A percentile compares a stretch with the other conserved stretches of the same genome.
Evolutionary conservation across 2,888 invertebrate species (phyloP).

Genomic region (Coronaproctus castanopsis): DNA sequence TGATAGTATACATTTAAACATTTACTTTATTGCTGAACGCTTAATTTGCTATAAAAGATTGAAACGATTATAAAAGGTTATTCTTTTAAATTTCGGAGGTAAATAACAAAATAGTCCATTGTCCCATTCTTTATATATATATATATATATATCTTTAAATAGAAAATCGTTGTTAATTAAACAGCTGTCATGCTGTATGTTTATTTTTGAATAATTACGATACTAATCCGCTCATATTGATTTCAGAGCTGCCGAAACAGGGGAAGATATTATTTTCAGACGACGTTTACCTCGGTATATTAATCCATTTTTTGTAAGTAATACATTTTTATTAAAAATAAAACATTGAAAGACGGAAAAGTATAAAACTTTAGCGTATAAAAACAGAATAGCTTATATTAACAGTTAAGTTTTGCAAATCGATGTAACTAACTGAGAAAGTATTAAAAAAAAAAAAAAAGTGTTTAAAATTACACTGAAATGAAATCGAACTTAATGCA

Average conservation of each 20-base stretch:
- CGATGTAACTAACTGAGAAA: too few relatives aligned
- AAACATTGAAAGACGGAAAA: neutral
- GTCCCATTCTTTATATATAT: too few relatives aligned
- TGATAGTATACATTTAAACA: too few relatives aligned
- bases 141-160: neutral
- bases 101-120: too few relatives aligned
- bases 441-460: too few relatives aligned
- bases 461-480: too few relatives aligned
- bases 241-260: conserved; percentile 28
- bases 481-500: too few relatives aligned
- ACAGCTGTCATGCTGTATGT: neutral
- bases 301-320: conserved; percentile 27
- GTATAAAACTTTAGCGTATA: neutral
- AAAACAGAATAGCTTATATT: neutral
- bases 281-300: conserved; percentile 48
- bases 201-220: neutral
- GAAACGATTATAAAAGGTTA: too few relatives aligned
- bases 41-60: too few relatives aligned
- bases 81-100: too few relatives aligned
- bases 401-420: conserved; percentile 4
- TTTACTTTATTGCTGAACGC: too few relatives aligned
- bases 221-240: neutral
- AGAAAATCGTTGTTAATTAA: neutral
- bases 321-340: neutral
- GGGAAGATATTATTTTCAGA: conserved; percentile 41